These are phyloP conservation scores for Horisme vitalbata DNA, from an alignment of 2,888 invertebrate species.

Conservation along the genomic window DNA sequence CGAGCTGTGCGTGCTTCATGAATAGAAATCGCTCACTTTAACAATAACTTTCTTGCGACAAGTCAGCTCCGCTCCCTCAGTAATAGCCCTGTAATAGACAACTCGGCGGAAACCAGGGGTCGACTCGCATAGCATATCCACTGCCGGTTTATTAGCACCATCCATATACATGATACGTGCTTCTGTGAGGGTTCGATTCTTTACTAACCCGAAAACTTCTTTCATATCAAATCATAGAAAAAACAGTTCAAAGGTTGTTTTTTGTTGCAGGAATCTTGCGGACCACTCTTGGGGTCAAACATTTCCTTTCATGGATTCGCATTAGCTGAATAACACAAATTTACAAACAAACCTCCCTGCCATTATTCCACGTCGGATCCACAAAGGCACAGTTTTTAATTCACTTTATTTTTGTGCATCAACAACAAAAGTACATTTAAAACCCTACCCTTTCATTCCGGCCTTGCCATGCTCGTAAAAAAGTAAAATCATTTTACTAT, in stretches of 20 bases:
- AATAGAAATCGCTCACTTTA: constrained; percentile 73
- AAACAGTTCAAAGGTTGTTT: constrained; percentile 15
- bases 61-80: constrained; percentile 41
- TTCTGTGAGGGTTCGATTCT: constrained; percentile 25
- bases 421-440: constrained; percentile 16
- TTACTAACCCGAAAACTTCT: constrained; percentile 21
- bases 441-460: constrained; percentile 14
- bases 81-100: constrained; percentile 50
- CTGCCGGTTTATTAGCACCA: constrained; percentile 53
- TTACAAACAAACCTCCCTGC: constrained; percentile 11
- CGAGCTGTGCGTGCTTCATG: constrained; percentile 54
- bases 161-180: constrained; percentile 50
- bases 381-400: constrained; percentile 18
- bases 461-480: constrained; percentile 20
- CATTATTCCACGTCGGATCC: constrained; percentile 14
- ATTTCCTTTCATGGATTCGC: neutral
- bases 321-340: neutral
- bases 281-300: constrained; percentile 14
- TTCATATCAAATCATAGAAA: constrained; percentile 25
- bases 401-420: constrained; percentile 17
- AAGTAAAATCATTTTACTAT: constrained; percentile 25
- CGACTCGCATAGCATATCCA: constrained; percentile 35
- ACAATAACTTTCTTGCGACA: constrained; percentile 57
- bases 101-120: constrained; percentile 36
- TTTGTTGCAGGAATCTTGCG: constrained; percentile 3